These are phyloP conservation scores for Gila orcuttii DNA, from an alignment of 2,113 vertebrate genomes.

Conservation along the genomic window DNA sequence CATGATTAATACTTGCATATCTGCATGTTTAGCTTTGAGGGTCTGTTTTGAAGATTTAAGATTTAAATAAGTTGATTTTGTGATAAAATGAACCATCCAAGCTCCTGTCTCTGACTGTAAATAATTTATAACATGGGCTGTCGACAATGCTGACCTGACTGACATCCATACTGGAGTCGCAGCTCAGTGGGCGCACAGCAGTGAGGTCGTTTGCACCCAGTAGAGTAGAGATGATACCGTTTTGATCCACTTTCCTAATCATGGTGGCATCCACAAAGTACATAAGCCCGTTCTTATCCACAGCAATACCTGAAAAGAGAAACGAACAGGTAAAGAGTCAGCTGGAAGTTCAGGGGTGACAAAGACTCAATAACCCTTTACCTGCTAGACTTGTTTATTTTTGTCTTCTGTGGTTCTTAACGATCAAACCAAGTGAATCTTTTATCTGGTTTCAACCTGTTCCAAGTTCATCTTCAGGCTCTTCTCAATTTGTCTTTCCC, in stretches of 20 bases:
- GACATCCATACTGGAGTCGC: constrained; percentile 94
- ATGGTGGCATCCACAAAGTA: constrained; percentile 99
- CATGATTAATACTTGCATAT: background rate
- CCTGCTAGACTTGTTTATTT: background rate
- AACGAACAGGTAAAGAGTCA: constrained; percentile 21
- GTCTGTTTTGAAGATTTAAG: background rate
- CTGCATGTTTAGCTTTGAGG: background rate
- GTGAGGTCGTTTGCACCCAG: constrained; percentile 97
- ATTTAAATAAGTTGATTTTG: background rate
- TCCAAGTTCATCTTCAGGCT: constrained; percentile 35
- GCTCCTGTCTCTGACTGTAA: constrained; percentile 45
- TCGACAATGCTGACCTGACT: constrained; percentile 82
- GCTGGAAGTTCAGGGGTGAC: background rate
- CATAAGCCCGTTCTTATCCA: constrained; percentile 97
- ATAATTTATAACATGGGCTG: background rate
- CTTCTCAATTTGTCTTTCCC: constrained; percentile 11
- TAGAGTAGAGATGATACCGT: constrained; percentile 97
- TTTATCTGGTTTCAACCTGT: constrained; percentile 27
- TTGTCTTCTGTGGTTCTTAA: constrained; percentile 2
- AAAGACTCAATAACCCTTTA: background rate
- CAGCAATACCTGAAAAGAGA: constrained; percentile 87
- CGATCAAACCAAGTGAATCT: constrained; percentile 21
- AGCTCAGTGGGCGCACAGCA: constrained; percentile 86
- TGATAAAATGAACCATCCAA: background rate
- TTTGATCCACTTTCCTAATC: constrained; percentile 99